Evolutionary conservation across 2,797 vertebrate genomes (phyloP).

Genomic region (Gallinago stenura): DNA sequence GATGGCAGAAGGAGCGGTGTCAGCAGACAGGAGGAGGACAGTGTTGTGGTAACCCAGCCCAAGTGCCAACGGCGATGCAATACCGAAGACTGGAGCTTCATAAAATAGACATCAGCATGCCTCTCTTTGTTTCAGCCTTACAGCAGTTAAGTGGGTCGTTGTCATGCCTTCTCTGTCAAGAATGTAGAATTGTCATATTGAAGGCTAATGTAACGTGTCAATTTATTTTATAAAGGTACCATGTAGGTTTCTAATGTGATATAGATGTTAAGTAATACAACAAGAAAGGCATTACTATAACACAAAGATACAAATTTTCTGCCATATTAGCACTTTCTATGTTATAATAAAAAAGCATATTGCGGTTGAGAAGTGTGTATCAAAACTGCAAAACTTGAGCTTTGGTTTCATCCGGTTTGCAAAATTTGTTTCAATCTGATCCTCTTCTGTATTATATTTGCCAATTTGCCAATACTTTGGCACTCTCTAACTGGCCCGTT

Average conservation of each 20-base stretch:
- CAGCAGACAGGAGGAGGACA: not conserved
- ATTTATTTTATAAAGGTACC: constrained; percentile 51
- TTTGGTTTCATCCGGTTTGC: not conserved
- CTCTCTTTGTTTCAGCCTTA: constrained; percentile 17
- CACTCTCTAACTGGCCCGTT: not conserved
- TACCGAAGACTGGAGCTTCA: not conserved
- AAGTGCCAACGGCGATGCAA: not conserved
- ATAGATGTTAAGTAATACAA: not conserved
- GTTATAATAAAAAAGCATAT: not conserved
- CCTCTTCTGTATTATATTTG: not conserved
- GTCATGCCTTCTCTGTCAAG: constrained; percentile 16
- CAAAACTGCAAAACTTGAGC: not conserved
- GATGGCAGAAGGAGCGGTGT: not conserved
- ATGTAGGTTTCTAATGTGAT: not conserved
- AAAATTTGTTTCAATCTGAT: constrained; percentile 25
- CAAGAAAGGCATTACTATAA: constrained; percentile 29
- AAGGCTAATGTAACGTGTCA: not conserved
- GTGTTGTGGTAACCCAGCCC: not conserved
- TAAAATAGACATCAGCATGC: not conserved
- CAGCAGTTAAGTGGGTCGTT: not conserved
- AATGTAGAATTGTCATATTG: not conserved
- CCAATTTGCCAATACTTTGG: not conserved
- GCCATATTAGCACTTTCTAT: not conserved
- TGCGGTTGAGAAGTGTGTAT: not conserved
- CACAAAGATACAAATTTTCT: constrained; percentile 24